Evolutionary conservation across 2,888 invertebrate genomes (phyloP).

Genomic region (Zeuzera pyrina): DNA sequence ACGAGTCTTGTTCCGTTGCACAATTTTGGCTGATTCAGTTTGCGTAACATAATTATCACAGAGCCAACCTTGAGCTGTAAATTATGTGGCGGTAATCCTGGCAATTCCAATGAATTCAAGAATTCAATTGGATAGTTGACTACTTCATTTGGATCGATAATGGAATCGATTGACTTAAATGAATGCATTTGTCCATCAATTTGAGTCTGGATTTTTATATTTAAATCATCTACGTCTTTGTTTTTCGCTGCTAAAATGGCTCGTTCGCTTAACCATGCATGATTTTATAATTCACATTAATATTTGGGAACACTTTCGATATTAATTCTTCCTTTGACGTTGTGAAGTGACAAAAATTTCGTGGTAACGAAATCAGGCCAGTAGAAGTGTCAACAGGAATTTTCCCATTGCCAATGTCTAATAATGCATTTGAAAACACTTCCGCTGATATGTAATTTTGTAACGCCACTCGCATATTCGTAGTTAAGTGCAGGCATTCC

Average conservation of each 20-base stretch:
- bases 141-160: conserved; percentile 9
- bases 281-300: conserved; percentile 9
- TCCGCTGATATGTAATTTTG: conserved; percentile 17
- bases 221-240: conserved; percentile 4
- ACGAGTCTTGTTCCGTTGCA: conserved; percentile 10
- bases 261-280: conserved; percentile 11
- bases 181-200: conserved; percentile 5
- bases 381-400: conserved; percentile 7
- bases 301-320: conserved; percentile 8
- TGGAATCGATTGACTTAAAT: conserved; percentile 8
- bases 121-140: too few relatives aligned
- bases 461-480: conserved; percentile 6
- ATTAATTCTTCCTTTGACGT: conserved; percentile 10
- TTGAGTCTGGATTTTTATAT: conserved; percentile 1
- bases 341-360: conserved; percentile 11
- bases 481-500: too few relatives aligned
- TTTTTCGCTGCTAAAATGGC: conserved; percentile 11
- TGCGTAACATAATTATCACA: conserved; percentile 11
- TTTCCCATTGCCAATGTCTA: conserved; percentile 10
- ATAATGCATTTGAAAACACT: conserved; percentile 19
- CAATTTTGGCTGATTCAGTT: conserved; percentile 9
- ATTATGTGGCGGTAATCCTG: conserved; percentile 14
- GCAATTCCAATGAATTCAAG: conserved; percentile 16
- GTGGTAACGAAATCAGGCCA: conserved; percentile 11
- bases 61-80: conserved; percentile 10